Percentiles rank a stretch among this genome's conserved stretches.
These are phyloP conservation scores for Oriolus oriolus DNA, from an alignment of 2,113 vertebrate genomes.

Conservation along the genomic window DNA sequence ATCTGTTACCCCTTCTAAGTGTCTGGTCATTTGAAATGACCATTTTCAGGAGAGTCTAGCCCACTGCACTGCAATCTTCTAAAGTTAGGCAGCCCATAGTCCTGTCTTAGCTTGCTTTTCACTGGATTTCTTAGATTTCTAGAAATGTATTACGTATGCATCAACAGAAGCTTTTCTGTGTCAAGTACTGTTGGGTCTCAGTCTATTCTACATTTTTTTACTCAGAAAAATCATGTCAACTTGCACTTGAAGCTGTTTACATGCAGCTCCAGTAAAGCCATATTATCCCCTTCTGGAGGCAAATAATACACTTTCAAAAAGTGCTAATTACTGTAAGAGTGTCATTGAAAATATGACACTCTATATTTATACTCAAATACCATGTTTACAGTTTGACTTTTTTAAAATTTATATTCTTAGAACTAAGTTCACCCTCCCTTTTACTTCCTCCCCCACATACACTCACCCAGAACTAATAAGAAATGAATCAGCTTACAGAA, in stretches of 20 bases:
- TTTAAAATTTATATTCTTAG: slow-evolving; percentile 43
- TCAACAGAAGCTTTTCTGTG: not conserved
- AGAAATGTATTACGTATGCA: not conserved
- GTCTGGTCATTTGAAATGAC: not conserved
- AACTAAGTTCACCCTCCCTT: slow-evolving; percentile 7
- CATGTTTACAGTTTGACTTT: slow-evolving; percentile 30
- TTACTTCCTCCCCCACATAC: not conserved
- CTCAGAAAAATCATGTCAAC: slow-evolving; percentile 26
- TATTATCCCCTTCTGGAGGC: slow-evolving; percentile 35
- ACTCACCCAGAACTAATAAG: not conserved
- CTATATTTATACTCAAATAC: slow-evolving; percentile 43
- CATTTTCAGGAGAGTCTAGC: not conserved
- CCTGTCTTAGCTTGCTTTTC: not conserved
- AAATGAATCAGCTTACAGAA: slow-evolving; percentile 16
- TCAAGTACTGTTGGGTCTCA: slow-evolving; percentile 1
- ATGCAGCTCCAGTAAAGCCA: not conserved
- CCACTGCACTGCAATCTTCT: not conserved
- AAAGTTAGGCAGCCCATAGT: not conserved
- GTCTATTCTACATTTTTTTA: not conserved
- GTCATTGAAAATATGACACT: slow-evolving; percentile 20
- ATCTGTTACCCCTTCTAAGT: not conserved
- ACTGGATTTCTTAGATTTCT: not conserved
- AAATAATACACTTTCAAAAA: slow-evolving; percentile 46
- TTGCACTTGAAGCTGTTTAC: slow-evolving; percentile 40
- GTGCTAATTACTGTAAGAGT: slow-evolving; percentile 37